Evolutionary conservation across 1,140 invertebrate species (phyloP).

Genomic region (Phocides pigmalion): DNA sequence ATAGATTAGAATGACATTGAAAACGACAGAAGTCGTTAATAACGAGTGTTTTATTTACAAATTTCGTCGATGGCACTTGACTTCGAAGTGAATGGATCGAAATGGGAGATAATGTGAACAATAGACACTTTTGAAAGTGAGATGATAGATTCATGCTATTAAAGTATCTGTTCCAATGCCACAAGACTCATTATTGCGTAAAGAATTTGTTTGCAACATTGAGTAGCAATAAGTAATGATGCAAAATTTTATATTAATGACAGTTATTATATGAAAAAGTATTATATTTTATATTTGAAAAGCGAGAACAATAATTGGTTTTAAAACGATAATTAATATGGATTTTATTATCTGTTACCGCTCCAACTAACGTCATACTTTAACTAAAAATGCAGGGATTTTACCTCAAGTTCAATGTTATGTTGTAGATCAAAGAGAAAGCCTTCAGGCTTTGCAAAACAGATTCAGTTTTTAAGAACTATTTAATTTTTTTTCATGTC

Average conservation of each 20-base stretch:
- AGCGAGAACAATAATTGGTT: neutral
- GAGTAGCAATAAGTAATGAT: slow-evolving; percentile 3
- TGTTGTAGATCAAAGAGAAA: too few relatives aligned
- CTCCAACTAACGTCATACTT: too few relatives aligned
- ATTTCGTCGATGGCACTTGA: slow-evolving; percentile 3
- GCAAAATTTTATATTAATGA: neutral
- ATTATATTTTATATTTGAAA: neutral
- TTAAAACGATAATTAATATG: neutral
- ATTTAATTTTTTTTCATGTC: too few relatives aligned
- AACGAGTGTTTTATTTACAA: slow-evolving; percentile 5
- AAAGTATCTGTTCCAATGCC: neutral
- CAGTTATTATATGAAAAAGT: neutral
- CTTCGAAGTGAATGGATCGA: slow-evolving; percentile 12
- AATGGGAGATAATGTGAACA: slow-evolving; percentile 15
- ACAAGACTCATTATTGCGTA: slow-evolving; percentile 2
- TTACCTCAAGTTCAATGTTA: too few relatives aligned
- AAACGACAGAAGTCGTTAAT: slow-evolving; percentile 3
- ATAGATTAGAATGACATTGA: neutral
- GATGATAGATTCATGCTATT: slow-evolving; percentile 11
- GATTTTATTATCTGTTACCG: neutral
- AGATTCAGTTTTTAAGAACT: too few relatives aligned
- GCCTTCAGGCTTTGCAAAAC: too few relatives aligned
- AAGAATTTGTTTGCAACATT: slow-evolving; percentile 2
- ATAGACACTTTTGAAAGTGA: slow-evolving; percentile 22
- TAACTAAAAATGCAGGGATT: too few relatives aligned